phyloP scores from a whole-genome alignment of 2,888 invertebrate species.

The Alviniconcha strummeri region DNA sequence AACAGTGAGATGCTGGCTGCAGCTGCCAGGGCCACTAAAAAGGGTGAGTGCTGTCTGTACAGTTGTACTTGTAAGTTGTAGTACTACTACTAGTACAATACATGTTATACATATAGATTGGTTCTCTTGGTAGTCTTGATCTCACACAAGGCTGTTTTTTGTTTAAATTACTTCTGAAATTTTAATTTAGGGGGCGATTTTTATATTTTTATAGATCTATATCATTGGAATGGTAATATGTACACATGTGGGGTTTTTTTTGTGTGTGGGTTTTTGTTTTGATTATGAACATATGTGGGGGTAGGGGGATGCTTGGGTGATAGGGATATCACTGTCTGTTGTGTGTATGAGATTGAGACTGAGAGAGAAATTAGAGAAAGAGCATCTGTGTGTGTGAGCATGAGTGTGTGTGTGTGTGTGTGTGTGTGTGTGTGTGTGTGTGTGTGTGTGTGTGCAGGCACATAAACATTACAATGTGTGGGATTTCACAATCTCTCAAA shows the following conservation, averaged over 20 bases:
- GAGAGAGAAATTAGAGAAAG: neutral
- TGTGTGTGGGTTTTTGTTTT: neutral
- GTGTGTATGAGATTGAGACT: neutral
- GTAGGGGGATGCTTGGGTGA: neutral
- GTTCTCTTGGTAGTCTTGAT: no score
- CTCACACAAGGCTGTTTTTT: no score
- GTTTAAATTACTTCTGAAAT: neutral
- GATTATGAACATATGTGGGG: neutral
- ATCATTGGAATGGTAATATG: neutral
- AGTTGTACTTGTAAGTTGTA: no score
- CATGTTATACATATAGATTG: no score
- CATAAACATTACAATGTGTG: no score
- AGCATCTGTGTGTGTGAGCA: no score
- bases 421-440: neutral
- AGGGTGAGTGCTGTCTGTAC: constrained; percentile 4
- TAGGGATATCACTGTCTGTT: neutral
- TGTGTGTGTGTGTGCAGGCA: no score
- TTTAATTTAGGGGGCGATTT: neutral
- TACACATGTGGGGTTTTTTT: neutral
- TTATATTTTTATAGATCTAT: neutral
- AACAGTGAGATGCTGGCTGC: neutral
- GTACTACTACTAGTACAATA: no score
- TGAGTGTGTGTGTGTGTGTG: neutral
- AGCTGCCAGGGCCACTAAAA: neutral
- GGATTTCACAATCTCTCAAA: no score